Evolutionary conservation across 2,113 vertebrate genomes (phyloP), one percentile per base, ranked within the genome.

Genomic region (Hippocampus abdominalis): DNA sequence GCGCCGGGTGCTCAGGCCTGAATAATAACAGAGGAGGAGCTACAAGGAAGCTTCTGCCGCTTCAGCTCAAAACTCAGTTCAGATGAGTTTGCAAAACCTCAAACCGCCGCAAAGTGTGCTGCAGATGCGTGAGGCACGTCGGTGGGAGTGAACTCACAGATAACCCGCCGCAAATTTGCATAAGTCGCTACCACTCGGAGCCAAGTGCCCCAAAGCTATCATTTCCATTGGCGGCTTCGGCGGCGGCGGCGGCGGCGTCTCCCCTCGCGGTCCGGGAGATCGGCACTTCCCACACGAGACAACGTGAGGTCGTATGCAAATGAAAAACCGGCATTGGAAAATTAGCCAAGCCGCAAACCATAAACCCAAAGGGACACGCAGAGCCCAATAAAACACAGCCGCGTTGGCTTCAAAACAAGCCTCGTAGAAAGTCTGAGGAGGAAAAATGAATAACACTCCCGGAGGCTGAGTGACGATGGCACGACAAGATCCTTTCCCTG

Each of bases 141-240:
- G 4, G 3, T 49, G 46, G 40, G 39, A 40, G 40, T n/a, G 27
- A 6, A 61, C n/a, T 61, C 70, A 46, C 66, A 66, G 48, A 66
- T 49, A 77, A 73, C 74, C 75, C 78, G 72, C 72, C 65, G 49
- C 73, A 78, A 36, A 81, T 81, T 84, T 83, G 63, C 82, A 84
- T 81, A 69, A 76, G 73, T 56, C 27, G 20, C 40, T 48, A 73
- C 63, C 64, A 36, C 46, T 68, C 46, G 29, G 64, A 64, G 59
- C 32, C 29, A 51, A 63, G 36, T 72, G 21, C 44, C 67, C 73
- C 63, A 44, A 59, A 72, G 74, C 66, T 71, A 81, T 78, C 61
- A 66, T 56, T 71, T 54, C 64, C 59, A 63, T 62, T 70, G 62
- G 71, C 76, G 67, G 65, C 69, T 53, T 56, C 56, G 64, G 68